phyloP scores from a whole-genome alignment of 1,140 invertebrate species.

The Olivierus martensii region DNA sequence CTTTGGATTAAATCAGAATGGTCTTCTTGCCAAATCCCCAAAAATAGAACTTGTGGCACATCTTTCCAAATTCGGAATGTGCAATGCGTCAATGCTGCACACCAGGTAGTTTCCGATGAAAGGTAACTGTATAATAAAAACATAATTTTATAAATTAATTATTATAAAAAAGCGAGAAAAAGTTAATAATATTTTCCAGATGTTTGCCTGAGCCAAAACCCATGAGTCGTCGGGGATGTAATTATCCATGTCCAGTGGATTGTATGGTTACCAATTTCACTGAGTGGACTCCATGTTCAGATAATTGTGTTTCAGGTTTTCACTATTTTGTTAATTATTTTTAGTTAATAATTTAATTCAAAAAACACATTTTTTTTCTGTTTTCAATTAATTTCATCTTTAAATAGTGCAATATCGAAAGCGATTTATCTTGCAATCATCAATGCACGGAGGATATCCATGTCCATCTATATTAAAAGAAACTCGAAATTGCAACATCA shows the following conservation, averaged over 20 bases:
- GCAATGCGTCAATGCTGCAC: not conserved
- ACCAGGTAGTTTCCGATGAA: too few relatives aligned
- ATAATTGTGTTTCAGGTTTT: constrained; percentile 24
- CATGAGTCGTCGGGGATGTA: constrained; percentile 19
- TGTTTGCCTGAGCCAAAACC: constrained; percentile 14
- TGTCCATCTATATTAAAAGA: constrained; percentile 35
- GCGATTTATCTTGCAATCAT: constrained; percentile 30
- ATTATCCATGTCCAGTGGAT: constrained; percentile 27
- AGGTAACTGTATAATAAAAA: too few relatives aligned
- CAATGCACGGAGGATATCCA: constrained; percentile 26
- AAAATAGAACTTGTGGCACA: not conserved
- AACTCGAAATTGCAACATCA: constrained; percentile 28
- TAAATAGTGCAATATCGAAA: not conserved
- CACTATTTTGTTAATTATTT: too few relatives aligned
- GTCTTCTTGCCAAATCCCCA: not conserved
- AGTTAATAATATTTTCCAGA: constrained; percentile 2
- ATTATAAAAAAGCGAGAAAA: too few relatives aligned
- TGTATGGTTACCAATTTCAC: constrained; percentile 28
- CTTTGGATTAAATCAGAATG: constrained; percentile 1
- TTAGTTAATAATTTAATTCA: too few relatives aligned
- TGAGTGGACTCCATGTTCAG: constrained; percentile 20
- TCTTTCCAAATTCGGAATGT: not conserved
- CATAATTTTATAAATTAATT: too few relatives aligned
- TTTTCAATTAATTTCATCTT: too few relatives aligned
- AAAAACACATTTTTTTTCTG: too few relatives aligned